Base-by-base conservation (phyloP, 2,888 invertebrate genomes). In the Leptopilina syphax region DNA sequence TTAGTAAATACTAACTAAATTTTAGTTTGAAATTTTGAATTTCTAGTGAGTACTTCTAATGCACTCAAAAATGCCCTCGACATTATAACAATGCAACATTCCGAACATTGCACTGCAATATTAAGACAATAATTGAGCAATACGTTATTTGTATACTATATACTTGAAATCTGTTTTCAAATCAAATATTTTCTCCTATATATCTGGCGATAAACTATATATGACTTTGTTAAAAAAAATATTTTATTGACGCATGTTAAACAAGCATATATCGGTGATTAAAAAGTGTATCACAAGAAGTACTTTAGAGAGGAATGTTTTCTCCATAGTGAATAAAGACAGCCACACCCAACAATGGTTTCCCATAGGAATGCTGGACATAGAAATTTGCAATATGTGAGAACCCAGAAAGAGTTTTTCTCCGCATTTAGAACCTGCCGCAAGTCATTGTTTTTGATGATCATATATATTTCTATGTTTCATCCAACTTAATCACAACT, bases 311-410 rank as follows among this genome's bases (percentile, higher is more conserved):
- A 54, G 73, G 73, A 57, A 73, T 60, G 73, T 73, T 73, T 73
- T 73, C 57, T 54, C 57, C 18, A 50, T 50, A 57, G 73, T 54
- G 57, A 73, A 73, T 73, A 57, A 73, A 57, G 34, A 54, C 57
- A 73, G 57, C 73, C 73, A 73, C 73, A 60, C 73, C 73, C 57
- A 73, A 73, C 73, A 73, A 73, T 73, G 73, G 57, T 57, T 73
- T 73, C 73, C 73, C 73, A 73, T 57, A 73, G 73, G 57, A 73
- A 73, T 73, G 73, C 34, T 73, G 57, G 73, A 73, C 41, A 50
- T 50, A 73, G 57, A 73, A 60, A 73, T 73, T 60, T 73, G 41
- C 73, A 73, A 73, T 57, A 73, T 57, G 73, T 60, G 73, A 57
- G 57, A 73, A 73, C 41, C 34, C 57, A n/a, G 57, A 24, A 57